phyloP scores from a whole-genome alignment of 1,140 invertebrate genomes.

The Capitella teleta region DNA sequence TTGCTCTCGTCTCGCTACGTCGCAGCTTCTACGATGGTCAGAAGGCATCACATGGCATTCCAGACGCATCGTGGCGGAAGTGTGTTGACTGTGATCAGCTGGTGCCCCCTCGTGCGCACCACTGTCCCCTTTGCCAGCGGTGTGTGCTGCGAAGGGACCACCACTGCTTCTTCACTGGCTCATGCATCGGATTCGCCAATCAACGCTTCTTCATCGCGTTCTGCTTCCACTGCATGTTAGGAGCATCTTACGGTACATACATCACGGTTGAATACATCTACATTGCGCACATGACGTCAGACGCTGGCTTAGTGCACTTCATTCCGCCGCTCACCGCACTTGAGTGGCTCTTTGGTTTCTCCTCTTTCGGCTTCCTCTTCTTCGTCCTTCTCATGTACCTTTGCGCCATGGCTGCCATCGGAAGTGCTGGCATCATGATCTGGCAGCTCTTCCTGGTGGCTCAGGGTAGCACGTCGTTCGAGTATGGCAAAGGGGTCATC shows the following conservation, averaged over 20 bases:
- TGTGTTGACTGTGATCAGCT: conserved; percentile 26
- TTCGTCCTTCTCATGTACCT: conserved; percentile 16
- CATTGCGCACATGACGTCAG: conserved; percentile 10
- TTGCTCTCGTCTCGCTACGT: background rate
- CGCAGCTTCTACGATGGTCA: background rate
- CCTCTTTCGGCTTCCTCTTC: conserved; percentile 13
- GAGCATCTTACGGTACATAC: conserved; percentile 16
- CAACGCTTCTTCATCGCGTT: conserved; percentile 24
- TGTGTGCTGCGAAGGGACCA: conserved; percentile 34
- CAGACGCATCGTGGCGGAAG: conserved; percentile 15
- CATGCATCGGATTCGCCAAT: conserved; percentile 29
- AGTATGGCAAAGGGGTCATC: conserved; percentile 16
- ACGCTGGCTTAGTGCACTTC: conserved; percentile 15
- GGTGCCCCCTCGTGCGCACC: conserved; percentile 29
- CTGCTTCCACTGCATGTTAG: conserved; percentile 18
- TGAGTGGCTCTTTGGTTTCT: conserved; percentile 16
- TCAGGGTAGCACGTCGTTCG: conserved; percentile 21
- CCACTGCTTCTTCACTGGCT: conserved; percentile 33
- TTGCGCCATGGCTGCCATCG: conserved; percentile 12
- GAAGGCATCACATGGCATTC: background rate
- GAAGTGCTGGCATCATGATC: conserved; percentile 13
- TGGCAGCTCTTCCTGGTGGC: conserved; percentile 19
- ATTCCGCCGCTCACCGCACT: conserved; percentile 17
- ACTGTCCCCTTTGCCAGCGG: conserved; percentile 26
- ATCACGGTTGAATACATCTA: conserved; percentile 19